Conservation (phyloP, 2,113 vertebrate genomes). For the Cyprinodon variegatus region DNA sequence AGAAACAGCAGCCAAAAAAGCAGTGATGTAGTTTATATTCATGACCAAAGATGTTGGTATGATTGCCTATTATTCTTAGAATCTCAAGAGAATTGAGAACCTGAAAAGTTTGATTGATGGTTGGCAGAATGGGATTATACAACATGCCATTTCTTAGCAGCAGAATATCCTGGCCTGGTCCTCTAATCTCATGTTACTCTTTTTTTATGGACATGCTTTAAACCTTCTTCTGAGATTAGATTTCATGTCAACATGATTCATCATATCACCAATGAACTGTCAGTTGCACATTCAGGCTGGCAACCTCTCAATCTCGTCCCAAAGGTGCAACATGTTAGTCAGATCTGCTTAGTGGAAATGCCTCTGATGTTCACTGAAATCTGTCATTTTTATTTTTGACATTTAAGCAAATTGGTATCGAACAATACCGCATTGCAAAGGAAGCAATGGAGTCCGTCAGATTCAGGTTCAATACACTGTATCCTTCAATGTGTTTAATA, state of each 20-base stretch:
- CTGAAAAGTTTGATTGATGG: background rate
- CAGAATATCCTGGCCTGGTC: background rate
- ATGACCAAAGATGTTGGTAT: background rate
- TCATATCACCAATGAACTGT: background rate
- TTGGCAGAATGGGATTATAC: background rate
- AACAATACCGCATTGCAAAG: background rate
- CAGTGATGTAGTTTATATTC: background rate
- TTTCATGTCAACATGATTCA: background rate
- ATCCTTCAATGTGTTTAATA: background rate
- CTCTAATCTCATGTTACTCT: background rate
- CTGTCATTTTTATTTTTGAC: background rate
- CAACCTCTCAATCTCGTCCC: background rate
- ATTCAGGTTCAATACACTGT: background rate
- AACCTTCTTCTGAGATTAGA: background rate
- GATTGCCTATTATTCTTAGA: background rate
- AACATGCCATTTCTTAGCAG: background rate
- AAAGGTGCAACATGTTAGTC: background rate
- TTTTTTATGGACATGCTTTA: background rate
- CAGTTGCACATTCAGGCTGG: background rate
- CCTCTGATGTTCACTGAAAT: background rate
- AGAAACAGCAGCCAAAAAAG: background rate
- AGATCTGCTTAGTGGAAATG: background rate
- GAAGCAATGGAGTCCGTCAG: background rate
- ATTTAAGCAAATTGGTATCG: background rate
- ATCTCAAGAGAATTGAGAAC: background rate